Percentiles rank a stretch among this genome's conserved stretches.
Evolutionary conservation across 2,888 invertebrate genomes (phyloP).

Genomic region (Coelinius sp.): DNA sequence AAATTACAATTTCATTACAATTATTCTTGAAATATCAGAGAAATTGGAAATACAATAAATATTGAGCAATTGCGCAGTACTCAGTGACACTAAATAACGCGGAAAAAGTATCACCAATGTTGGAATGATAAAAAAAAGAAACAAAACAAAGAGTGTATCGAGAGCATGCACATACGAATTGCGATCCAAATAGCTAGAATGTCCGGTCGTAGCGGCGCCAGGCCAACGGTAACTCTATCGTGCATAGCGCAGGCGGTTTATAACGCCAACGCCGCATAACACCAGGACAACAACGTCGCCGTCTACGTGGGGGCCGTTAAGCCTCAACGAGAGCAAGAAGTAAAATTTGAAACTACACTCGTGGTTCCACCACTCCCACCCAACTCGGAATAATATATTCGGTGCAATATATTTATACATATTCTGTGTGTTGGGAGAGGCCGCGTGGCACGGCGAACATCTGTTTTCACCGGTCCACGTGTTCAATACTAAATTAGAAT

Average conservation of each 20-base stretch:
- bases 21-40: too few species aligned
- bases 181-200: conserved; percentile 55
- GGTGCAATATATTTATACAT: conserved; percentile 58
- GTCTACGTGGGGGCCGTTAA: conserved; percentile 48
- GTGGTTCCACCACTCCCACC: background rate
- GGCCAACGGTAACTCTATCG: conserved; percentile 59
- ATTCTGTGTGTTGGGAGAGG: conserved; percentile 5
- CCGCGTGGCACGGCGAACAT: conserved; percentile 53
- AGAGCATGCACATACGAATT: conserved; percentile 25
- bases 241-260: conserved; percentile 42
- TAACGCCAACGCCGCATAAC: conserved; percentile 36
- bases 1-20: too few species aligned
- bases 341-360: conserved; percentile 28
- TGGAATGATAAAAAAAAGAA: background rate
- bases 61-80: background rate
- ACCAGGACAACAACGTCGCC: conserved; percentile 32
- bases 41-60: background rate
- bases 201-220: conserved; percentile 59
- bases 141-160: background rate
- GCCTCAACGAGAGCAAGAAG: conserved; percentile 49
- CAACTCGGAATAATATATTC: background rate
- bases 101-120: background rate
- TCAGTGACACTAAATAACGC: background rate
- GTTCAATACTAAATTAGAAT: conserved; percentile 62
- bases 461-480: conserved; percentile 62